phyloP scores from a whole-genome alignment of 1,140 invertebrate species.

The Diachasmimorpha longicaudata region DNA sequence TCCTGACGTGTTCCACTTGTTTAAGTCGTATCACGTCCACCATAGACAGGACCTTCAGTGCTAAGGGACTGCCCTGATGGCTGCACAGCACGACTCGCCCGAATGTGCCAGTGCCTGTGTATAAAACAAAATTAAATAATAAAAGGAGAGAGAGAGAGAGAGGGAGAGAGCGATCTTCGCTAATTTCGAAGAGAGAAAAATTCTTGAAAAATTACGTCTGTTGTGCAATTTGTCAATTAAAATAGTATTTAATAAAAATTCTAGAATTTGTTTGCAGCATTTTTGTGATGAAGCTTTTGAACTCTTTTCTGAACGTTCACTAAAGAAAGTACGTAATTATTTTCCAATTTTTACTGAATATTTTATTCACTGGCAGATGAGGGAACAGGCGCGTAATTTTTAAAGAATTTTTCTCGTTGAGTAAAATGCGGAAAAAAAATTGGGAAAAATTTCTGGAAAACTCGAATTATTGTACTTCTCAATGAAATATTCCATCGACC shows the following conservation, averaged over 20 bases:
- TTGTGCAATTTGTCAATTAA: no score
- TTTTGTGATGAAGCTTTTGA: no score
- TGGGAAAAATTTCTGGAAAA: background rate
- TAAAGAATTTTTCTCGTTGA: background rate
- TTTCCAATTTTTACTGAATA: no score
- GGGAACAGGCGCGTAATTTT: no score
- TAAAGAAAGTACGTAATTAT: no score
- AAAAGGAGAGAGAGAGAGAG: background rate
- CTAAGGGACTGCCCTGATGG: conserved; percentile 72
- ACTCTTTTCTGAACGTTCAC: no score
- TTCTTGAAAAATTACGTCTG: no score
- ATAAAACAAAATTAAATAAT: background rate
- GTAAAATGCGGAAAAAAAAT: background rate
- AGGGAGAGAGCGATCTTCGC: no score
- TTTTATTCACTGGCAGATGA: no score
- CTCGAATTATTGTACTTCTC: background rate
- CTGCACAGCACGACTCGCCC: conserved; percentile 87
- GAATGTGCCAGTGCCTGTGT: conserved; percentile 90
- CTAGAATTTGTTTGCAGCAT: no score
- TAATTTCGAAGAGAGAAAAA: no score
- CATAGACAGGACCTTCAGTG: conserved; percentile 92
- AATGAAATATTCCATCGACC: background rate
- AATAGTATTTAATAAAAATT: no score
- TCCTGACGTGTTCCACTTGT: conserved; percentile 93
- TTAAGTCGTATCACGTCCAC: conserved; percentile 91